Conservation (phyloP, 2,113 vertebrate species). For the Rhodinocichla rosea region DNA sequence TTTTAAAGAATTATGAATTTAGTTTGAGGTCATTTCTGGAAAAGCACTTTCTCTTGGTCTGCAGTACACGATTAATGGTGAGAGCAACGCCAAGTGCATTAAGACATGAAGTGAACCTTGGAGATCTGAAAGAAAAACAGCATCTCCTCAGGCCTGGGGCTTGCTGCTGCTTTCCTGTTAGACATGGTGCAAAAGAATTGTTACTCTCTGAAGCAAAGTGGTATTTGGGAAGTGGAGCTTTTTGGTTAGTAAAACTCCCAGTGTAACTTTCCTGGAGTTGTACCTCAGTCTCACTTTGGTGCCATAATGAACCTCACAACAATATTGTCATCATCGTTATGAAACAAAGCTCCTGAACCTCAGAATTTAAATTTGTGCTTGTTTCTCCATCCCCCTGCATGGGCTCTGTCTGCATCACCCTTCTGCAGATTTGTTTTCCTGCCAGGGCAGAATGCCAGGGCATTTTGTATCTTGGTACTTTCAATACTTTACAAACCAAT, state of each 20-base stretch:
- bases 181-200: background rate
- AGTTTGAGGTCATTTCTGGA: background rate
- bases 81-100: background rate
- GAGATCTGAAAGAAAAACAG: background rate
- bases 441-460: background rate
- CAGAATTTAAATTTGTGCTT: background rate
- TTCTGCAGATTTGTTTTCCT: background rate
- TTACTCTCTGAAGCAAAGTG: background rate
- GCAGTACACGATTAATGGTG: background rate
- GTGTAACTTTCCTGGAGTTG: background rate
- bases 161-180: background rate
- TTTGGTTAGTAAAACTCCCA: background rate
- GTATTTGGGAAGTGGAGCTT: background rate
- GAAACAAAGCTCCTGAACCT: background rate
- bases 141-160: background rate
- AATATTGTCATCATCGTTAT: background rate
- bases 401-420: background rate
- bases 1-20: slow-evolving; percentile 35
- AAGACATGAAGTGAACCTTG: background rate
- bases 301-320: background rate
- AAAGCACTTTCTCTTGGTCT: background rate
- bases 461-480: background rate
- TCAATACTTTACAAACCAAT: background rate
- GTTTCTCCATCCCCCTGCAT: background rate
- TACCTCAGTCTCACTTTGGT: background rate